Percentiles rank a stretch among this genome's conserved stretches.
phyloP scores from a whole-genome alignment of 2,888 invertebrate genomes.

The Oligia latruncula region DNA sequence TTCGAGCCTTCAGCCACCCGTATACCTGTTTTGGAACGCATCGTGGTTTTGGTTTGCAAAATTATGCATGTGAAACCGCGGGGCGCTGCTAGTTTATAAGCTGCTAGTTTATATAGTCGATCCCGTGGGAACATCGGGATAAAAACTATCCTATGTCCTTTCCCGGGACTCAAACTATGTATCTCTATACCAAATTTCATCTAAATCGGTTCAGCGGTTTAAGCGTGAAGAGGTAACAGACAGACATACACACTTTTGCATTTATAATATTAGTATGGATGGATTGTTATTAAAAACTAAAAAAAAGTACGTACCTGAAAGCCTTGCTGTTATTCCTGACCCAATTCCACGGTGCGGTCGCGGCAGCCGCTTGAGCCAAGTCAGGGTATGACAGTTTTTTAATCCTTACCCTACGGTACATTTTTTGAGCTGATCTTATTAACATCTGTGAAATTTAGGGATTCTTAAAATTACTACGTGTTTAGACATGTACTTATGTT shows the following conservation, averaged over 20 bases:
- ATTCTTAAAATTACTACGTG: not conserved
- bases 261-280: not conserved
- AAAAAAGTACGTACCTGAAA: constrained; percentile 71
- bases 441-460: constrained; percentile 74
- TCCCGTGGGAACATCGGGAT: not conserved
- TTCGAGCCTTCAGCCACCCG: not conserved
- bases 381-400: constrained; percentile 79
- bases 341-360: constrained; percentile 72
- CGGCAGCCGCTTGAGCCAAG: constrained; percentile 78
- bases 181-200: too few relatives aligned
- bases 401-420: constrained; percentile 78
- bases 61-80: too few relatives aligned
- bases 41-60: not conserved
- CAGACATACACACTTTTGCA: too few relatives aligned
- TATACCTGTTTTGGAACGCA: not conserved
- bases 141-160: too few relatives aligned
- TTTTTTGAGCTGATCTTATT: constrained; percentile 77
- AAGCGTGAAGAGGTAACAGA: too few relatives aligned
- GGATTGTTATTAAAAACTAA: not conserved
- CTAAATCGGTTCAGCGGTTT: too few relatives aligned
- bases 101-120: too few relatives aligned
- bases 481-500: not conserved
- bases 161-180: too few relatives aligned
- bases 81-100: too few relatives aligned
- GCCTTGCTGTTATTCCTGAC: constrained; percentile 74